Conservation (phyloP, 2,888 invertebrate species). For the Lysandra coridon region DNA sequence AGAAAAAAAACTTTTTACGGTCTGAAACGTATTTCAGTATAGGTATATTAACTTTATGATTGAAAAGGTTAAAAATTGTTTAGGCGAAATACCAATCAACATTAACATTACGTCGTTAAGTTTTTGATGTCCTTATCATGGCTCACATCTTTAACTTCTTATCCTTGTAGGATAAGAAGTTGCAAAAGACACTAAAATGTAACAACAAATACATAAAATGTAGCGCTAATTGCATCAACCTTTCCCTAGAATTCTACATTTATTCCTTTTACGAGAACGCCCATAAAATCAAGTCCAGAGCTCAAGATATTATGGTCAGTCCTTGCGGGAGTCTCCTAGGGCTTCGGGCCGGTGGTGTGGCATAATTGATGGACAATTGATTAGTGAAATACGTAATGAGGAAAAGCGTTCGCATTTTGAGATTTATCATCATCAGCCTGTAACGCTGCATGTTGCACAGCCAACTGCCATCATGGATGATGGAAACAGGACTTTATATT, state of each 20-base stretch:
- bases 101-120: no score
- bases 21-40: no score
- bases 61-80: no score
- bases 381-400: slow-evolving; percentile 62
- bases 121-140: background rate
- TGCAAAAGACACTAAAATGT: no score
- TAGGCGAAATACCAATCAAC: no score
- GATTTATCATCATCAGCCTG: background rate
- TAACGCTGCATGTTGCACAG: no score
- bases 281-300: slow-evolving; percentile 39
- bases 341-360: slow-evolving; percentile 64
- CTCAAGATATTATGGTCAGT: slow-evolving; percentile 53
- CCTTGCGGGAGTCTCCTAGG: slow-evolving; percentile 66
- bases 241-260: background rate
- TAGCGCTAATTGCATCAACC: background rate
- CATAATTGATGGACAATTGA: slow-evolving; percentile 74
- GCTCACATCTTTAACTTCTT: background rate
- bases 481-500: no score
- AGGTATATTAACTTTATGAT: no score
- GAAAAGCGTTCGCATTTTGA: slow-evolving; percentile 43
- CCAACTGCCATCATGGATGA: no score
- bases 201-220: no score
- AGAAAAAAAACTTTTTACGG: no score
- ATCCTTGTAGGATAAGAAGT: no score
- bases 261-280: background rate